Conservation (phyloP, 2,888 invertebrate genomes). For the Pilophorus perplexus region DNA sequence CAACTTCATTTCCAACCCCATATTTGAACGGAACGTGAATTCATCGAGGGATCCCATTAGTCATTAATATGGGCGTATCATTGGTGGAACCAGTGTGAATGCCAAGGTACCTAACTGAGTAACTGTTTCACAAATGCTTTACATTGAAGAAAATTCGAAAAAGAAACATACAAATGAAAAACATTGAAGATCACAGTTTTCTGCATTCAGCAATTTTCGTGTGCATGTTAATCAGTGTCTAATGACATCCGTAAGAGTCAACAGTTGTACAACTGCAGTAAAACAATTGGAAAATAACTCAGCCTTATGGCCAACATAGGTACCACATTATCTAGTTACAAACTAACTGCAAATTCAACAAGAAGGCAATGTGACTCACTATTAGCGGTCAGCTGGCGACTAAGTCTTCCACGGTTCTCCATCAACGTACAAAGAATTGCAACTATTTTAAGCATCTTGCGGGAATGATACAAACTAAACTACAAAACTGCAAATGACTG, state of each 20-base stretch:
- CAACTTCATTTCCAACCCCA: too few species aligned
- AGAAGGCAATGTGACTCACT: conserved; percentile 47
- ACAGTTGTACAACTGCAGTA: conserved; percentile 29
- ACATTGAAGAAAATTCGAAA: conserved; percentile 32
- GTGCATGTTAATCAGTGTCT: conserved; percentile 26
- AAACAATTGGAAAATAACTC: conserved; percentile 41
- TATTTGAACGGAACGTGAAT: too few species aligned
- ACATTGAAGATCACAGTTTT: too few species aligned
- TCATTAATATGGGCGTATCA: too few species aligned
- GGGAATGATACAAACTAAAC: too few species aligned
- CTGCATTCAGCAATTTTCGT: too few species aligned
- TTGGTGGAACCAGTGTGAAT: too few species aligned
- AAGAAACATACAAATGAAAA: too few species aligned
- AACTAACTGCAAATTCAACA: conserved; percentile 46
- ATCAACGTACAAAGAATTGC: conserved; percentile 24
- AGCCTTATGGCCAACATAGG: conserved; percentile 39
- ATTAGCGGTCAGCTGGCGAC: conserved; percentile 46
- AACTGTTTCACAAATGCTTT: too few species aligned
- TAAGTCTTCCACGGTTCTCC: conserved; percentile 42
- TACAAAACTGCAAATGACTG: too few species aligned
- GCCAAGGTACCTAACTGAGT: too few species aligned
- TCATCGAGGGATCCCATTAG: too few species aligned
- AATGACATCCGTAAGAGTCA: conserved; percentile 12
- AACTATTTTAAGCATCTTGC: conserved; percentile 26
- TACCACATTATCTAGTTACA: conserved; percentile 45